A percentile compares a stretch with the other conserved stretches of the same genome.
Evolutionary conservation across 2,888 invertebrate genomes (phyloP).

Genomic region (Gortyna flavago): DNA sequence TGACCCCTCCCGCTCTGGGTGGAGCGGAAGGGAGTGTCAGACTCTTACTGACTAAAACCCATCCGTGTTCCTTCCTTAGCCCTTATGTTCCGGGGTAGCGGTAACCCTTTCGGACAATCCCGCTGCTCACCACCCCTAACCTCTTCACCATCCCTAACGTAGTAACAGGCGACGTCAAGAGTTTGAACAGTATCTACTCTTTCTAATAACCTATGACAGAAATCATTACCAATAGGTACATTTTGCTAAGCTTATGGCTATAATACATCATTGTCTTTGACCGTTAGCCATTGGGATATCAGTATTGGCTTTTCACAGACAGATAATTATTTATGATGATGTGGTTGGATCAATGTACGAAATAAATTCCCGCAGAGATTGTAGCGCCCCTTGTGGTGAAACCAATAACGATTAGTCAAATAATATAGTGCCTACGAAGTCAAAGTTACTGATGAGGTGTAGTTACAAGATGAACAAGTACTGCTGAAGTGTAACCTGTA

Average conservation of each 20-base stretch:
- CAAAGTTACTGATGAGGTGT: neutral
- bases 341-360: neutral
- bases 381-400: slow-evolving; percentile 12
- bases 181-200: neutral
- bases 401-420: neutral
- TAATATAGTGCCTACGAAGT: neutral
- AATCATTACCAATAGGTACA: neutral
- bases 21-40: too few species aligned
- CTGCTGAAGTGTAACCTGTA: neutral
- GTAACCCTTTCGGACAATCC: too few species aligned
- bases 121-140: too few species aligned
- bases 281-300: neutral
- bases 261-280: neutral
- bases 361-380: neutral
- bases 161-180: neutral
- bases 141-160: neutral
- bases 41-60: too few species aligned
- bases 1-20: too few species aligned
- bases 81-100: too few species aligned
- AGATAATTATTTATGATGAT: neutral
- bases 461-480: neutral
- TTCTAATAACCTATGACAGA: neutral
- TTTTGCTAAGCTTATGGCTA: neutral
- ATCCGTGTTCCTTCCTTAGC: too few species aligned
- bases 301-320: neutral